A percentile compares a stretch with the other conserved stretches of the same genome.
Conservation (phyloP, 2,888 invertebrate genomes). For the Troilus luridus region DNA sequence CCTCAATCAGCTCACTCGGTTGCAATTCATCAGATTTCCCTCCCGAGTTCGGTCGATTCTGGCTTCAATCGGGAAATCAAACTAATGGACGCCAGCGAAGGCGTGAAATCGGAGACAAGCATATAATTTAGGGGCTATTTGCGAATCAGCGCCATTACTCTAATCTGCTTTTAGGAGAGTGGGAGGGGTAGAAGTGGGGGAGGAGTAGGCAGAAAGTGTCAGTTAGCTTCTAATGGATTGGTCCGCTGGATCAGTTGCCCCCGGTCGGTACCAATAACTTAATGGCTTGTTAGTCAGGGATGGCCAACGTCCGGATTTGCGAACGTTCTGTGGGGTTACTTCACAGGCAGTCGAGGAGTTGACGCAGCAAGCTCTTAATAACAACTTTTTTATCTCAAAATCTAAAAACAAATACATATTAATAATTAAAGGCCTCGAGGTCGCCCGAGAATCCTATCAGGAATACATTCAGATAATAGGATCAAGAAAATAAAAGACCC, state of each 20-base stretch:
- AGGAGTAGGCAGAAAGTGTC: not conserved
- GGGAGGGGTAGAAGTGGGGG: not conserved
- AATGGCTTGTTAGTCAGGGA: not conserved
- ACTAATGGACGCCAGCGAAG: not conserved
- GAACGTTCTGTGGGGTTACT: not conserved
- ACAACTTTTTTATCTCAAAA: too few species aligned
- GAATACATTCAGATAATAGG: too few species aligned
- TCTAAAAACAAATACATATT: too few species aligned
- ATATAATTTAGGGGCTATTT: slow-evolving; percentile 12
- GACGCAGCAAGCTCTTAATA: too few species aligned
- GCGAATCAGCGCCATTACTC: slow-evolving; percentile 29
- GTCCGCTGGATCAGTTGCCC: not conserved
- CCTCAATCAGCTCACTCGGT: not conserved
- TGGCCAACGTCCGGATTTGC: not conserved
- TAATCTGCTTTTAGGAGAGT: not conserved
- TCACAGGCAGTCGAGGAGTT: not conserved
- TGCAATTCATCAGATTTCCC: not conserved
- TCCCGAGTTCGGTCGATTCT: not conserved
- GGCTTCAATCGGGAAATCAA: not conserved
- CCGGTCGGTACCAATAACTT: not conserved
- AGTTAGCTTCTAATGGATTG: not conserved
- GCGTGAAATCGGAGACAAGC: not conserved
- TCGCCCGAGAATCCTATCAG: too few species aligned
- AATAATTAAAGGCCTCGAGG: too few species aligned
- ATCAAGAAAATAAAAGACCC: too few species aligned